phyloP scores from a whole-genome alignment of 2,113 vertebrate species.

The Nibea albiflora region DNA sequence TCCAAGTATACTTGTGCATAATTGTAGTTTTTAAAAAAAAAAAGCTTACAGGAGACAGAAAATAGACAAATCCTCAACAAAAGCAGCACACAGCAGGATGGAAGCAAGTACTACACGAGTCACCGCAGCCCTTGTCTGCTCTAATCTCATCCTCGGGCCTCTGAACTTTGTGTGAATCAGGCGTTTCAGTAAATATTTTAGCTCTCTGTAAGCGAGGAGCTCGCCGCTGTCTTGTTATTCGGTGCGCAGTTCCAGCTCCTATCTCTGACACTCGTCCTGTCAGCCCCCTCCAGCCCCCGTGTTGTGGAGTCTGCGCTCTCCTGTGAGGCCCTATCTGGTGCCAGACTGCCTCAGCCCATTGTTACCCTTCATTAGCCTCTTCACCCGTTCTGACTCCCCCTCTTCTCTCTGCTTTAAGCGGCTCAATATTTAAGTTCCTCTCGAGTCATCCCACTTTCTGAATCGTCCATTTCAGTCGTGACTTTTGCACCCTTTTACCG shows the following conservation, averaged over 20 bases:
- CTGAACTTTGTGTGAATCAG: not conserved
- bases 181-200: conserved; percentile 9
- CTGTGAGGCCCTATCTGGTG: conserved; percentile 60
- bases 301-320: conserved; percentile 29
- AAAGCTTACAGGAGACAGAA: not conserved
- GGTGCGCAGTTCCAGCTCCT: not conserved
- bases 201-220: not conserved
- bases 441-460: conserved; percentile 21
- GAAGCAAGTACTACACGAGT: not conserved
- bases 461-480: conserved; percentile 10
- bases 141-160: not conserved
- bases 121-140: not conserved
- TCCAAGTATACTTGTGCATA: not conserved
- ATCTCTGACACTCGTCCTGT: conserved; percentile 27
- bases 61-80: not conserved
- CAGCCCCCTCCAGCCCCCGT: not conserved
- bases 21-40: not conserved
- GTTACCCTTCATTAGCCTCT: conserved; percentile 46
- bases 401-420: conserved; percentile 17
- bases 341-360: conserved; percentile 55
- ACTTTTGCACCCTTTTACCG: conserved; percentile 29
- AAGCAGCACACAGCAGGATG: not conserved
- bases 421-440: conserved; percentile 25
- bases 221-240: conserved; percentile 11
- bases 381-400: conserved; percentile 9